Conservation (phyloP, 2,888 invertebrate genomes). For the Chrysopilus asiliformis region DNA sequence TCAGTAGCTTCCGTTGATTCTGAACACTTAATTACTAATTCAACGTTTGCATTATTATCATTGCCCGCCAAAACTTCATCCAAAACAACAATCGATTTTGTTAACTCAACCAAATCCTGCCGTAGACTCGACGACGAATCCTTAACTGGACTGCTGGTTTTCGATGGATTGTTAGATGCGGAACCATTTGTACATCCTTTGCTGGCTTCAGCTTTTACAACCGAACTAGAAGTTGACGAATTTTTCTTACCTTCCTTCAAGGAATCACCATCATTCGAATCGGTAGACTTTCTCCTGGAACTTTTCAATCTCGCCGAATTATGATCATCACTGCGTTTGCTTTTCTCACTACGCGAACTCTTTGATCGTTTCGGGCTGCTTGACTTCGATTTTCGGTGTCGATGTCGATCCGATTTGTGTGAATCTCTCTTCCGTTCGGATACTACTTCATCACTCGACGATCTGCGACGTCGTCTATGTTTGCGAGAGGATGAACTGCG, state of each 20-base stretch:
- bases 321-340: slow-evolving; percentile 55
- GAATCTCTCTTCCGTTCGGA: slow-evolving; percentile 2
- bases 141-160: slow-evolving; percentile 7
- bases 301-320: slow-evolving; percentile 50
- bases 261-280: slow-evolving; percentile 60
- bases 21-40: slow-evolving; percentile 1
- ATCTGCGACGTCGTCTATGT: slow-evolving; percentile 4
- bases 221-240: too few relatives aligned
- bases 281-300: slow-evolving; percentile 57
- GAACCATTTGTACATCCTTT: neutral
- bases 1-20: too few relatives aligned
- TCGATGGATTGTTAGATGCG: slow-evolving; percentile 5
- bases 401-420: too few relatives aligned
- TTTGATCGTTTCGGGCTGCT: too few relatives aligned
- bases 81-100: slow-evolving; percentile 3
- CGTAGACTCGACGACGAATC: slow-evolving; percentile 4
- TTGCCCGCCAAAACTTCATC: slow-evolving; percentile 2
- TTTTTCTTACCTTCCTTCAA: slow-evolving; percentile 37
- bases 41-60: neutral
- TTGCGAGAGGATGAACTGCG: slow-evolving; percentile 6
- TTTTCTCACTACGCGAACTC: slow-evolving; percentile 18
- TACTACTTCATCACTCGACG: slow-evolving; percentile 2
- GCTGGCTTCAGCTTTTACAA: too few relatives aligned
- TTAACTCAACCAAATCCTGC: neutral
- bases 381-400: slow-evolving; percentile 5